phyloP scores from a whole-genome alignment of 1,140 invertebrate genomes.

The Drosophila quadrilineata region DNA sequence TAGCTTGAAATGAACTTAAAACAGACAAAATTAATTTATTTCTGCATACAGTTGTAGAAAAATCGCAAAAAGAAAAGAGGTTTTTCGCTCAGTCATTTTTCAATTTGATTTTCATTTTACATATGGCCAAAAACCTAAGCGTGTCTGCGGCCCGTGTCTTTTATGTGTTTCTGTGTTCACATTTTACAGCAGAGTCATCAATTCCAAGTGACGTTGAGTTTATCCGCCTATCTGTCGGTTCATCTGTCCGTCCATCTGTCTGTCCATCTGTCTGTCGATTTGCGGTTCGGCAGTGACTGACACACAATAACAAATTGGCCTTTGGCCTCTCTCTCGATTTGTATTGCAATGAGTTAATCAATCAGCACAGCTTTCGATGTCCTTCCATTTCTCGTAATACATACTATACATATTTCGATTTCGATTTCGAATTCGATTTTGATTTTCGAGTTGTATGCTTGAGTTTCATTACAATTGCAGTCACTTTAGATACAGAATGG shows the following conservation, averaged over 20 bases:
- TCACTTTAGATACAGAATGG: too few species aligned
- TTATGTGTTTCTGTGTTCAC: too few species aligned
- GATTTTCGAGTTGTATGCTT: too few species aligned
- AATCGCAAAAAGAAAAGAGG: too few species aligned
- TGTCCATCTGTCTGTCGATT: conserved; percentile 32
- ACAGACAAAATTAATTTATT: too few species aligned
- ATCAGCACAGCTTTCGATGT: conserved; percentile 14
- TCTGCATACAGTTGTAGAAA: too few species aligned
- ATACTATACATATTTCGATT: too few species aligned
- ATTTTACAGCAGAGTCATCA: too few species aligned
- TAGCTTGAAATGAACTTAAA: too few species aligned
- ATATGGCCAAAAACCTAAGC: conserved; percentile 15
- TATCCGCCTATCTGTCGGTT: conserved; percentile 11
- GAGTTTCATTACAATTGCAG: too few species aligned
- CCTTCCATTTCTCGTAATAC: too few species aligned
- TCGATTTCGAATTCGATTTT: neutral
- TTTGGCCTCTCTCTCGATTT: conserved; percentile 2
- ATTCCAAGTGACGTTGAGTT: conserved; percentile 30
- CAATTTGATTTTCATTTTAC: conserved; percentile 35
- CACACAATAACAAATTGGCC: conserved; percentile 13
- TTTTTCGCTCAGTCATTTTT: too few species aligned
- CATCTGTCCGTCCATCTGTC: conserved; percentile 5
- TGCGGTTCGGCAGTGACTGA: conserved; percentile 20
- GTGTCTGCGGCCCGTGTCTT: neutral
- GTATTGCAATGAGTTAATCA: conserved; percentile 13